Evolutionary conservation across 2,888 invertebrate genomes (phyloP).

Genomic region (Zeuzera pyrina): DNA sequence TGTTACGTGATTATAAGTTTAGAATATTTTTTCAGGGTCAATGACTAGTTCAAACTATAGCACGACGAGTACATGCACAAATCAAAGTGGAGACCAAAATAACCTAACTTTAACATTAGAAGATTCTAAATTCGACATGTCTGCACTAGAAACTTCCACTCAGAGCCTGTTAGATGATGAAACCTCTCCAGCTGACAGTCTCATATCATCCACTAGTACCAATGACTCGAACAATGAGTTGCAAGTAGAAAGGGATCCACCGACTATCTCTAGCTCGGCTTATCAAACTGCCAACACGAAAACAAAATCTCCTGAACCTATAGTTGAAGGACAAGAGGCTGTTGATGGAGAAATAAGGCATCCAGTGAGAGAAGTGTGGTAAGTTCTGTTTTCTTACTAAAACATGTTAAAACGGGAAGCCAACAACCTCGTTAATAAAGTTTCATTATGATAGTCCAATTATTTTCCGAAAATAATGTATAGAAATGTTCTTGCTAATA

Average conservation of each 20-base stretch:
- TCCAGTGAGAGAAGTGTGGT: constrained; percentile 46
- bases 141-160: constrained; percentile 78
- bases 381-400: constrained; percentile 18
- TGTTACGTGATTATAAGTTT: not conserved
- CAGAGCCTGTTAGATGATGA: constrained; percentile 85
- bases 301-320: constrained; percentile 61
- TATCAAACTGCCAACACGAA: constrained; percentile 70
- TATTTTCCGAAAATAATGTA: no score
- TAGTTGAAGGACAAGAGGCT: constrained; percentile 33
- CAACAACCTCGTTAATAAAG: no score
- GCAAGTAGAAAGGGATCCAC: constrained; percentile 56
- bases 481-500: no score
- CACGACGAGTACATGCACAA: constrained; percentile 65
- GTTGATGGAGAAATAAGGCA: constrained; percentile 47
- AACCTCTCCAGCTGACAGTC: constrained; percentile 86
- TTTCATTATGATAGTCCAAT: no score
- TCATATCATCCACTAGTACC: constrained; percentile 77
- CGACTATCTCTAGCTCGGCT: constrained; percentile 55
- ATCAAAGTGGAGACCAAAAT: constrained; percentile 59
- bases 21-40: constrained; percentile 39
- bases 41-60: constrained; percentile 70
- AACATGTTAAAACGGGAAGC: no score
- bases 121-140: constrained; percentile 83
- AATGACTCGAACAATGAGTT: constrained; percentile 74
- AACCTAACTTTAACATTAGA: constrained; percentile 77